Percentiles rank a stretch among this genome's conserved stretches.
These are phyloP conservation scores for Dromococcyx pavoninus DNA, from an alignment of 2,797 vertebrate genomes.

Conservation along the genomic window DNA sequence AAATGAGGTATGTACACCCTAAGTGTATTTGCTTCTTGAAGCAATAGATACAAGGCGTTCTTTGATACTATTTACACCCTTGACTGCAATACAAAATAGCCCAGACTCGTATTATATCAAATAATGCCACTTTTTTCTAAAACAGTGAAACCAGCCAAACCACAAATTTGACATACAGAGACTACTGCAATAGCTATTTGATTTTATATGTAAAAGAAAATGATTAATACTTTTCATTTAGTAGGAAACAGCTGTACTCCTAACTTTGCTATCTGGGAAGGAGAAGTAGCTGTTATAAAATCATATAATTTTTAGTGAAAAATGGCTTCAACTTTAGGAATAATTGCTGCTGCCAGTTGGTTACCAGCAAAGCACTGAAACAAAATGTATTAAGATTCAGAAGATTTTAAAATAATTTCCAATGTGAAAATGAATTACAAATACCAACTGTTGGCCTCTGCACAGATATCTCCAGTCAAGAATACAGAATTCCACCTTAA, in stretches of 20 bases:
- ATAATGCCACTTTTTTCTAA: not conserved
- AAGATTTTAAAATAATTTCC: not conserved
- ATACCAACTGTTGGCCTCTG: not conserved
- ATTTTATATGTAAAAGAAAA: not conserved
- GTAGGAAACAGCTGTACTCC: constrained; percentile 9
- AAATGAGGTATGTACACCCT: not conserved
- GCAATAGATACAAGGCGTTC: not conserved
- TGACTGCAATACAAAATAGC: not conserved
- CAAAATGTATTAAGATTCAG: not conserved
- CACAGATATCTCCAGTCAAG: not conserved
- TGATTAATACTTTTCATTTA: constrained; percentile 1
- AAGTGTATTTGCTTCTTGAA: not conserved
- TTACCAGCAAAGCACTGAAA: not conserved
- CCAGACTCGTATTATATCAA: not conserved
- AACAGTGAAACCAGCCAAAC: not conserved
- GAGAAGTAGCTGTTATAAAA: constrained; percentile 3
- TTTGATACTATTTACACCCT: not conserved
- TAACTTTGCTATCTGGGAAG: not conserved
- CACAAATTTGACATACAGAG: not conserved
- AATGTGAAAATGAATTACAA: constrained; percentile 4
- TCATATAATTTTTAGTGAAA: not conserved
- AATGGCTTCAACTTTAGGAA: not conserved
- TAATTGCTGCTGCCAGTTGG: not conserved
- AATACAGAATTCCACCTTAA: not conserved
- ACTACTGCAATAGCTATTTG: not conserved